These are phyloP conservation scores for Chrysolina haemoptera DNA, from an alignment of 2,888 invertebrate species.

Conservation along the genomic window DNA sequence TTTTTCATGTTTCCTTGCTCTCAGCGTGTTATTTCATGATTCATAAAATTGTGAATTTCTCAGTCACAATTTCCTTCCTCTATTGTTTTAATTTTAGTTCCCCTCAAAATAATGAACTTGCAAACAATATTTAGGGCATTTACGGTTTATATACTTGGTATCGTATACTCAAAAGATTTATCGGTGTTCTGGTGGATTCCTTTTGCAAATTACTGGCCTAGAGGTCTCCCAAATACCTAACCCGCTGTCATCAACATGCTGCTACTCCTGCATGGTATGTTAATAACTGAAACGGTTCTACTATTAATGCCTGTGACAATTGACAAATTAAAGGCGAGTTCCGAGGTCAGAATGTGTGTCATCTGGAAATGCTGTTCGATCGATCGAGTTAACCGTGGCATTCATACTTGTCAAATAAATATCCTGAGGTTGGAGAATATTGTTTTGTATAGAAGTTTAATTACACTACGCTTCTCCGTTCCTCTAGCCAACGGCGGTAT, in stretches of 20 bases:
- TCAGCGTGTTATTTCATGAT: no score
- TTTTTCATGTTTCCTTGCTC: no score
- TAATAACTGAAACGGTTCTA: constrained; percentile 43
- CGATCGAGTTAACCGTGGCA: constrained; percentile 6
- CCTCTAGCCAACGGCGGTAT: constrained; percentile 28
- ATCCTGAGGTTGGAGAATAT: not conserved
- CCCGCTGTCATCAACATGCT: constrained; percentile 57
- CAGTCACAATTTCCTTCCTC: no score
- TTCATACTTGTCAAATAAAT: constrained; percentile 16
- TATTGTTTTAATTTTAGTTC: no score
- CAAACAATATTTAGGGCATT: no score
- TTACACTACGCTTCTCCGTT: constrained; percentile 32
- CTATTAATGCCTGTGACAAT: constrained; percentile 47
- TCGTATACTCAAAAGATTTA: constrained; percentile 56
- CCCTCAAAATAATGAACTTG: no score
- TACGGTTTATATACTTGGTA: not conserved
- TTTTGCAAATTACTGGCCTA: constrained; percentile 54
- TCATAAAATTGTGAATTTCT: no score
- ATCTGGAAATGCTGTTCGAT: constrained; percentile 17
- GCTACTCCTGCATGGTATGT: constrained; percentile 50
- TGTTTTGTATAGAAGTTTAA: constrained; percentile 30
- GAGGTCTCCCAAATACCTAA: constrained; percentile 57
- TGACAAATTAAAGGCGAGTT: constrained; percentile 42
- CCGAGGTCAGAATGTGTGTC: constrained; percentile 36
- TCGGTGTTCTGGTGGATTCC: constrained; percentile 49